phyloP scores from a whole-genome alignment of 2,113 vertebrate genomes.

The Tetrax tetrax region DNA sequence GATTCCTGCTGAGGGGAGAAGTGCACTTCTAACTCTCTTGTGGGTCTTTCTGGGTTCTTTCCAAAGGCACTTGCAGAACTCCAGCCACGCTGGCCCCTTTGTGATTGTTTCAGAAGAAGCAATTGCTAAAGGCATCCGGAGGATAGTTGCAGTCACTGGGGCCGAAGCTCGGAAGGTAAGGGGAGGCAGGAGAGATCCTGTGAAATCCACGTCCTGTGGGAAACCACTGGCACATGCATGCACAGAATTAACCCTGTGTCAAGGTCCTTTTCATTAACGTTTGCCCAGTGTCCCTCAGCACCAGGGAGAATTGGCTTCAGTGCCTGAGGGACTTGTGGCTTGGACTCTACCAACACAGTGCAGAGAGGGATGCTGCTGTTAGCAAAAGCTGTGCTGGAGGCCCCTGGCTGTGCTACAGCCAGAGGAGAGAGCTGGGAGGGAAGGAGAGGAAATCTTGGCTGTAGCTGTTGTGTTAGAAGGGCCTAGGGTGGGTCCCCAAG shows the following conservation, averaged over 20 bases:
- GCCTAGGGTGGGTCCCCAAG: neutral
- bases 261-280: neutral
- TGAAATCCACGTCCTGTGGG: neutral
- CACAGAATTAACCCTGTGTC: neutral
- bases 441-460: neutral
- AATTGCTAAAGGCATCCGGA: slow-evolving; percentile 96
- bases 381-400: neutral
- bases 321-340: neutral
- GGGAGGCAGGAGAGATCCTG: neutral
- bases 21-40: neutral
- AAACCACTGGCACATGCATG: neutral
- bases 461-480: neutral
- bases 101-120: slow-evolving; percentile 97
- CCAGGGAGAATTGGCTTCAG: neutral
- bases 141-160: slow-evolving; percentile 94
- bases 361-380: neutral
- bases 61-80: slow-evolving; percentile 91
- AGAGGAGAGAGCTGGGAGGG: neutral
- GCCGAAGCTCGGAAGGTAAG: slow-evolving; percentile 93
- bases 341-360: neutral
- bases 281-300: neutral
- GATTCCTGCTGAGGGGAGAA: neutral
- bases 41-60: slow-evolving; percentile 28
- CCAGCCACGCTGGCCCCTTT: slow-evolving; percentile 86
- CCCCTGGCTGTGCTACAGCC: neutral